Percentiles rank a stretch among this genome's conserved stretches.
Evolutionary conservation across 2,113 vertebrate genomes (phyloP).

Genomic region (Saccopteryx leptura): DNA sequence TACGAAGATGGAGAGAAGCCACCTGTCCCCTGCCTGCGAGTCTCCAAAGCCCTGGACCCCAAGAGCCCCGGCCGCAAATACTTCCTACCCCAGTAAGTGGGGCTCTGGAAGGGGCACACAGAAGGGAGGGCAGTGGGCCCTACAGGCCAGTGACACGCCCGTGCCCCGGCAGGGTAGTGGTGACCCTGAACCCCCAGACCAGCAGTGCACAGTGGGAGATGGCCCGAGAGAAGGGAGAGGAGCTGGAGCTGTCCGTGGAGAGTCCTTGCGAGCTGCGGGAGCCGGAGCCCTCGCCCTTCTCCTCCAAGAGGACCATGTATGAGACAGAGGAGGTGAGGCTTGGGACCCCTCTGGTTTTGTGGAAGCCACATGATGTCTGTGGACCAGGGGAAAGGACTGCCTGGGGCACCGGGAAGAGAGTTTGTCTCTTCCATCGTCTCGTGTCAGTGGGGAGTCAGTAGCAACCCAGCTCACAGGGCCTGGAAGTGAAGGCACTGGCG

Average conservation of each 20-base stretch:
- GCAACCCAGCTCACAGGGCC: neutral
- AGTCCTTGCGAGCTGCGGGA: constrained; percentile 93
- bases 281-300: constrained; percentile 94
- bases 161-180: constrained; percentile 82
- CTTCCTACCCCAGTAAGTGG: constrained; percentile 90
- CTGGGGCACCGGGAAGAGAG: neutral
- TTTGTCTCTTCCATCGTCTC: neutral
- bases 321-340: constrained; percentile 94
- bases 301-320: constrained; percentile 96
- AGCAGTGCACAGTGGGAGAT: constrained; percentile 81
- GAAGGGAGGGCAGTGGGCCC: neutral
- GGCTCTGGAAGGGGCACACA: neutral
- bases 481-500: neutral
- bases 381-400: neutral
- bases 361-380: neutral
- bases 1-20: constrained; percentile 93
- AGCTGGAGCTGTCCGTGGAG: constrained; percentile 91
- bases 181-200: constrained; percentile 86
- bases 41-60: constrained; percentile 90
- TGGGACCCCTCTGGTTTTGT: neutral
- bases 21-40: constrained; percentile 92
- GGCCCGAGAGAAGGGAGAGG: constrained; percentile 82
- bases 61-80: constrained; percentile 80
- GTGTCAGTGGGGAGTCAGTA: neutral
- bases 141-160: constrained; percentile 45